Base-by-base conservation (phyloP, 2,888 invertebrate genomes). In the Ametastegia equiseti region DNA sequence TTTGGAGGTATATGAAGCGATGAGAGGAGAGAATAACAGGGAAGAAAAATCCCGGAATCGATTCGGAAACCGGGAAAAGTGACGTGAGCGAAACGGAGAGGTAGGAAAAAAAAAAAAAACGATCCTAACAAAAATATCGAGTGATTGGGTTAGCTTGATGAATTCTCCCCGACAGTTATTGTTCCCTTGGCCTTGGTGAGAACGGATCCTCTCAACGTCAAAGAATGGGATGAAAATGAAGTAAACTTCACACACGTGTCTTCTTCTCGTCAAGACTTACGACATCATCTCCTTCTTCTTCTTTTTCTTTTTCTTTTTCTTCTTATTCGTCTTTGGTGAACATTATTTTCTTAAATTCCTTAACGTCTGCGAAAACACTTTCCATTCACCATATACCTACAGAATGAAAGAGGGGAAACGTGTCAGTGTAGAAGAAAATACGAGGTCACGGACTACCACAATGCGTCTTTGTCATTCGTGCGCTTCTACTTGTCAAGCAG, bases 121-220 rank as follows among this genome's bases (percentile, higher is more conserved):
- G 36, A 54, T 33, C 19, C 75, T 11, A 75, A 75, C 75, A 54
- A 75, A 75, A 54, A 75, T 75, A 75, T 75, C 75, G 75, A 54
- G 57, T 73, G 73, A 80, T 73, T 80, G 36, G 13, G 73, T 80
- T 80, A 80, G 60, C 73, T 60, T 73, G 30, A 80, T 80, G 73
- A 80, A 80, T 79, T 80, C 15, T 36, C 15, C 39, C 54, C 45
- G 69, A 39, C 75, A 75, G 75, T 75, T 75, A 75, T 75, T 75
- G 75, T 75, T 75, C 75, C 75, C 75, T n/a, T n/a, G n/a, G n/a
- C n/a, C n/a, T n/a, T 75, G 33, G 50, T 33, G 75, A 36, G 54
- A n/a, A n/a, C 33, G 75, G 36, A 75, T 54, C 33, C 27, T 33
- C 39, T 23, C 30, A 36, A 54, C 75, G 75, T 75, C 50, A 54